Percentiles rank a stretch among this genome's conserved stretches.
Evolutionary conservation across 1,140 invertebrate species (phyloP).

Genomic region (Drosophila ananassae): DNA sequence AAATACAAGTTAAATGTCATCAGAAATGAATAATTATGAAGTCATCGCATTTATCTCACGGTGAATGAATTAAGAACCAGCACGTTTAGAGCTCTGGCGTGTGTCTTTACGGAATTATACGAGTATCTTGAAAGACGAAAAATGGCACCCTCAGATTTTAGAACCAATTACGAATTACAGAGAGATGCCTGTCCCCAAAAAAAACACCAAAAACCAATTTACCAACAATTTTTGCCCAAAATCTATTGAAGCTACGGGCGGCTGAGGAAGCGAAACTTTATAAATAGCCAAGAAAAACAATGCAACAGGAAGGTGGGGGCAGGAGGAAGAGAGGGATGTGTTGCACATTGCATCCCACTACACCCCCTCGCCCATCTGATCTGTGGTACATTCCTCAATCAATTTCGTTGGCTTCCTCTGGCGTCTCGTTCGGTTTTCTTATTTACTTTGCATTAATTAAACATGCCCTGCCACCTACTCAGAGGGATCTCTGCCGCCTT

Average conservation of each 20-base stretch:
- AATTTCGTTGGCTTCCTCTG: constrained; percentile 63
- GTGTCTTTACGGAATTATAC: not conserved
- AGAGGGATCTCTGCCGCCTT: constrained; percentile 1
- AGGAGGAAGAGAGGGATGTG: not conserved
- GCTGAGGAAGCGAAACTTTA: constrained; percentile 47
- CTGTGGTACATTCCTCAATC: constrained; percentile 76
- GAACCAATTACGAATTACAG: constrained; percentile 25
- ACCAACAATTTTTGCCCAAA: constrained; percentile 72
- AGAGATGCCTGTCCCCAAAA: constrained; percentile 13
- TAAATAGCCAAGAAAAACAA: constrained; percentile 65
- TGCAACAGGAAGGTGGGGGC: constrained; percentile 53
- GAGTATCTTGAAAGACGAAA: constrained; percentile 4
- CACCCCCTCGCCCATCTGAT: not conserved
- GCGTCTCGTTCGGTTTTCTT: constrained; percentile 58
- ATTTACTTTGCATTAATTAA: constrained; percentile 83
- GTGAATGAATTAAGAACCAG: not conserved
- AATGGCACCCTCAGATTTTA: constrained; percentile 17
- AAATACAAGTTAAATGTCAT: constrained; percentile 14
- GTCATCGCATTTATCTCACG: constrained; percentile 1
- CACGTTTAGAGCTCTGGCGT: not conserved
- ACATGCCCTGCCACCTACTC: constrained; percentile 73
- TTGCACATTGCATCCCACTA: constrained; percentile 1
- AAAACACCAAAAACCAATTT: constrained; percentile 74
- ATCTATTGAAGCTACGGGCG: constrained; percentile 45
- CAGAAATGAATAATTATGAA: constrained; percentile 19